Evolutionary conservation across 1,140 invertebrate species (phyloP).

Genomic region (Brachionus rotundiformis): DNA sequence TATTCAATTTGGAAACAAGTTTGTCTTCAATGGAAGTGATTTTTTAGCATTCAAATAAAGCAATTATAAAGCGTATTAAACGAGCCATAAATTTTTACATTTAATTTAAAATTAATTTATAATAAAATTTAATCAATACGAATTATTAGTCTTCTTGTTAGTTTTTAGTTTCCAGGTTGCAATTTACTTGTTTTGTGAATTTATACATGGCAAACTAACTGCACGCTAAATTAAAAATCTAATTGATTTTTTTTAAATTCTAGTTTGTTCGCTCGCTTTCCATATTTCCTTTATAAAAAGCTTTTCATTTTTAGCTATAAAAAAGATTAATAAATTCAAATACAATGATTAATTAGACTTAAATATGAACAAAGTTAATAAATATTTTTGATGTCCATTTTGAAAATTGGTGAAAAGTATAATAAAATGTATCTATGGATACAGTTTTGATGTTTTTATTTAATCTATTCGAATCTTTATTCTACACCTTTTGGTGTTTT

Average conservation of each 20-base stretch:
- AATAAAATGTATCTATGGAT: background rate
- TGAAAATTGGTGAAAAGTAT: background rate
- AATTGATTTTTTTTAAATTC: conserved; percentile 20
- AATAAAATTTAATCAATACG: conserved; percentile 21
- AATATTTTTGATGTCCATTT: background rate
- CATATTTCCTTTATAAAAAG: background rate
- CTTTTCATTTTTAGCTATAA: background rate
- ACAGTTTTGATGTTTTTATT: background rate
- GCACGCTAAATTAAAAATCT: conserved; percentile 41
- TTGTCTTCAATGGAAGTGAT: conserved; percentile 6
- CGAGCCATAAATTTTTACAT: conserved; percentile 6
- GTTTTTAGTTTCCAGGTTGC: conserved; percentile 21
- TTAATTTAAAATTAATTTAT: conserved; percentile 23
- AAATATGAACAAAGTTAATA: background rate
- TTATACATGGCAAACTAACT: background rate
- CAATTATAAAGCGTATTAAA: background rate
- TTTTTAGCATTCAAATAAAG: background rate
- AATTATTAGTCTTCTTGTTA: background rate
- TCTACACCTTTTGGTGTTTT: background rate
- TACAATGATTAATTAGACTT: background rate
- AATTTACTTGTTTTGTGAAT: background rate
- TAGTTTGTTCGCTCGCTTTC: background rate
- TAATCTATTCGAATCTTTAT: background rate
- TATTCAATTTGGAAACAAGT: conserved; percentile 1
- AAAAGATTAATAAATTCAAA: background rate